Evolutionary conservation across 2,113 vertebrate species (phyloP), one percentile per base, ranked within the genome.

Genomic region (Calyptomena viridis): DNA sequence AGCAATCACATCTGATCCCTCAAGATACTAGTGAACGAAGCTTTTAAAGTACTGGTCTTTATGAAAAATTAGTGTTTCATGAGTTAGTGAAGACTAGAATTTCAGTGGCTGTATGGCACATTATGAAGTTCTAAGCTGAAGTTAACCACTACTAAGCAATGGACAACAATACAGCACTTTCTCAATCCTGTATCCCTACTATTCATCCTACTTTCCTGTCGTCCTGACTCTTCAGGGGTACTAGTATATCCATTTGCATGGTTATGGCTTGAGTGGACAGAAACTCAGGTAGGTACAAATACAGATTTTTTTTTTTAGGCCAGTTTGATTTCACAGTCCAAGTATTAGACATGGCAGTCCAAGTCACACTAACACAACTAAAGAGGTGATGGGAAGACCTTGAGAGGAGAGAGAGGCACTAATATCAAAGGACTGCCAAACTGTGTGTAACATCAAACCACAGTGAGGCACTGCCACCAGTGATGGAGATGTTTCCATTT

Each of bases 201-300:
- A 23, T 74, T 78, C 6, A 3, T 44, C 67, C 25, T 81, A 15
- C 39, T 69, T 69, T 68, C 33, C 28, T 69, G 23, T 1, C 0
- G 21, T 28, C 53, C 15, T 14, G 55, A 6, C 24, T 40, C 25
- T 46, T 52, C 30, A 33, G 44, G 5, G 37, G 9, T 69, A 22
- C 33, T 0, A 0, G 35, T 31, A 14, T 12, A 33, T 15, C 18
- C 3, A 2, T 56, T 62, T 42, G 9, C n/a, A 40, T 9, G 10
- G 55, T 35, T 69, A 27, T 17, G 27, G 20, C 47, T n/a, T 78
- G 23, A 79, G 72, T 23, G 16, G 35, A 24, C 73, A 73, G 58
- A 66, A 67, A 18, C 31, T n/a, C 31, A 33, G 7, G 13, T 40
- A 40, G 15, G 27, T 39, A 44, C 31, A 25, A n/a, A 55, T 24